Conservation (phyloP, 2,888 invertebrate genomes). For the Parnassius smintheus region DNA sequence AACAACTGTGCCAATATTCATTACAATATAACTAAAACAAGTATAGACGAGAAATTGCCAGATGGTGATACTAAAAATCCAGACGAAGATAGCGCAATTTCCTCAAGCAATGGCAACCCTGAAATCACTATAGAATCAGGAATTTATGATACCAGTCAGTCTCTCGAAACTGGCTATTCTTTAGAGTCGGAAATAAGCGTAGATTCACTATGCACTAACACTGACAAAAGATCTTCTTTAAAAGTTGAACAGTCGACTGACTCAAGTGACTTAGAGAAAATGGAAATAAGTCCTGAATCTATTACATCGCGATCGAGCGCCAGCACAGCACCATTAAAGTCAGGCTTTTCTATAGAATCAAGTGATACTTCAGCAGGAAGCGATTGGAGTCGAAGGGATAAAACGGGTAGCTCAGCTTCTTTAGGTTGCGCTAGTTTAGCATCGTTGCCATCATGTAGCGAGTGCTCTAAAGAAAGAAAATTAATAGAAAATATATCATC, state of each 20-base stretch:
- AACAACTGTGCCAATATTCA: conserved; percentile 75
- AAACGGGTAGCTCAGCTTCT: conserved; percentile 82
- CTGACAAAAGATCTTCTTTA: conserved; percentile 80
- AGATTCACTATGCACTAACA: conserved; percentile 79
- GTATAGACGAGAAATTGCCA: conserved; percentile 58
- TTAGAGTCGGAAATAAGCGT: conserved; percentile 81
- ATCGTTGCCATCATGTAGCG: conserved; percentile 83
- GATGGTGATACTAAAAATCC: conserved; percentile 70
- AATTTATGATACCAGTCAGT: conserved; percentile 72
- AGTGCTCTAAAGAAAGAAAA: conserved; percentile 81
- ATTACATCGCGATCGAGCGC: conserved; percentile 75
- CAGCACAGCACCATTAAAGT: conserved; percentile 76
- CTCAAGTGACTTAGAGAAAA: conserved; percentile 84
- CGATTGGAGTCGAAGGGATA: conserved; percentile 82
- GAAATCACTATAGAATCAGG: conserved; percentile 77
- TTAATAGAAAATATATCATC: conserved; percentile 80
- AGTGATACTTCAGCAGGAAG: conserved; percentile 83
- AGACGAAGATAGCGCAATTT: conserved; percentile 75
- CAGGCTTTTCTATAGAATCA: conserved; percentile 83
- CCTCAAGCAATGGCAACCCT: conserved; percentile 73
- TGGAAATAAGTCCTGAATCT: conserved; percentile 78
- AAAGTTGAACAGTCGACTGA: conserved; percentile 85
- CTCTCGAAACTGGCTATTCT: conserved; percentile 76
- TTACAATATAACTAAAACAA: conserved; percentile 55
- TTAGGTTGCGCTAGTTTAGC: conserved; percentile 84